Conservation (phyloP, 2,888 invertebrate species). For the Unio pictorum region DNA sequence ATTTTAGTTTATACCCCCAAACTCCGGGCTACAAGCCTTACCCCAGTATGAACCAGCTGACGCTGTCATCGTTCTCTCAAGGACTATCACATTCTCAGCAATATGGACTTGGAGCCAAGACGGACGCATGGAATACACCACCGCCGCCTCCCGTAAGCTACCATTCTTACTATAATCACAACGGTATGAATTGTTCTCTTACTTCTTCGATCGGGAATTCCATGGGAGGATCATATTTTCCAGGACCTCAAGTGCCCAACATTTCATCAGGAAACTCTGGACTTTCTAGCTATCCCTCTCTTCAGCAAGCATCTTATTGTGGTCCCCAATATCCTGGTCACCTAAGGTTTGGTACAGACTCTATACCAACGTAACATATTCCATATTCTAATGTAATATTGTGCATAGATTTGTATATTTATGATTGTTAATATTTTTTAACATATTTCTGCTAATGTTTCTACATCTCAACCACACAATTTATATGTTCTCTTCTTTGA, state of each 20-base stretch:
- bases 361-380: slow-evolving; percentile 10
- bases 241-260: slow-evolving; percentile 34
- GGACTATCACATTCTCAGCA: slow-evolving; percentile 53
- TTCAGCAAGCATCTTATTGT: slow-evolving; percentile 43
- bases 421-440: no score
- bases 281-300: slow-evolving; percentile 38
- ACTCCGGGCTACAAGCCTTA: slow-evolving; percentile 55
- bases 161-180: slow-evolving; percentile 38
- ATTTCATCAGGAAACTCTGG: slow-evolving; percentile 29
- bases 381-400: no score
- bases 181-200: slow-evolving; percentile 34
- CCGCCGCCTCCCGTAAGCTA: slow-evolving; percentile 28
- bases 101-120: slow-evolving; percentile 42
- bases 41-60: slow-evolving; percentile 49
- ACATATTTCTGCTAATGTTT: no score
- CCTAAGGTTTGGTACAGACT: slow-evolving; percentile 14
- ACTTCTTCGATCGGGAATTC: slow-evolving; percentile 23
- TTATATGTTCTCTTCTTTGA: no score
- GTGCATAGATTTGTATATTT: no score
- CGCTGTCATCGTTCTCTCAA: slow-evolving; percentile 45
- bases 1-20: slow-evolving; percentile 55
- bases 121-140: slow-evolving; percentile 44
- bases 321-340: slow-evolving; percentile 41
- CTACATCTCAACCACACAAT: no score
- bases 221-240: slow-evolving; percentile 36